phyloP scores from a whole-genome alignment of 2,797 vertebrate species.

The Bovichtus diacanthus region DNA sequence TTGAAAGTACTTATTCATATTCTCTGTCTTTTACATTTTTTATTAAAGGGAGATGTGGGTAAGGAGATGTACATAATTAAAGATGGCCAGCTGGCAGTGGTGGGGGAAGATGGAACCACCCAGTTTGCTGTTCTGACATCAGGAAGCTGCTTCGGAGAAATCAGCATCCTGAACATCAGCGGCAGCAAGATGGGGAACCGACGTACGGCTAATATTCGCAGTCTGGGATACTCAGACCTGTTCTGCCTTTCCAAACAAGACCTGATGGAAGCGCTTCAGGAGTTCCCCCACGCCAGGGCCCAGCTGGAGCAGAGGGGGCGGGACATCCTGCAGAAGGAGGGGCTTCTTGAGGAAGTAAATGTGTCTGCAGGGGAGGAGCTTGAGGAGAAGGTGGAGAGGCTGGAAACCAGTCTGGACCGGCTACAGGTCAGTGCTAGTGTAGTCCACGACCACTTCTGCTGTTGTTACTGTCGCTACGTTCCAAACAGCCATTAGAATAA shows the following conservation, averaged over 20 bases:
- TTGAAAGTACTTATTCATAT: neutral
- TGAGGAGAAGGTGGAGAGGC: slow-evolving; percentile 89
- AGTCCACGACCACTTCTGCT: neutral
- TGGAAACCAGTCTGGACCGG: slow-evolving; percentile 89
- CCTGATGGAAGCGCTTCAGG: slow-evolving; percentile 93
- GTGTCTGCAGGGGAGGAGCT: slow-evolving; percentile 81
- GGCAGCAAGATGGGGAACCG: slow-evolving; percentile 98
- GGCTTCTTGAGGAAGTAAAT: slow-evolving; percentile 91
- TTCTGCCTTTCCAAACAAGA: slow-evolving; percentile 97
- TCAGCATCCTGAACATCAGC: slow-evolving; percentile 97
- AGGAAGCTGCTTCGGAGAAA: slow-evolving; percentile 96
- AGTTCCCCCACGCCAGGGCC: slow-evolving; percentile 94
- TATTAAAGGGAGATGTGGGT: slow-evolving; percentile 90
- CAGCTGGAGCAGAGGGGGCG: slow-evolving; percentile 93
- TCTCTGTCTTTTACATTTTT: neutral
- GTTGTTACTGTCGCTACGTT: no score
- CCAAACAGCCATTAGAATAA: no score
- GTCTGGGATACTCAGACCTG: slow-evolving; percentile 95
- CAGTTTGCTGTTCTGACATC: slow-evolving; percentile 92
- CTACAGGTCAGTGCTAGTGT: slow-evolving; percentile 78
- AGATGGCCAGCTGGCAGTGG: slow-evolving; percentile 93
- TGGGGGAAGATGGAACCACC: slow-evolving; percentile 91
- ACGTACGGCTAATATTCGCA: slow-evolving; percentile 94
- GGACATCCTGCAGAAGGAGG: slow-evolving; percentile 94
- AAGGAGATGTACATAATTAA: slow-evolving; percentile 99